Evolutionary conservation across 2,797 vertebrate species (phyloP).

Genomic region (Thamnophis elegans): DNA sequence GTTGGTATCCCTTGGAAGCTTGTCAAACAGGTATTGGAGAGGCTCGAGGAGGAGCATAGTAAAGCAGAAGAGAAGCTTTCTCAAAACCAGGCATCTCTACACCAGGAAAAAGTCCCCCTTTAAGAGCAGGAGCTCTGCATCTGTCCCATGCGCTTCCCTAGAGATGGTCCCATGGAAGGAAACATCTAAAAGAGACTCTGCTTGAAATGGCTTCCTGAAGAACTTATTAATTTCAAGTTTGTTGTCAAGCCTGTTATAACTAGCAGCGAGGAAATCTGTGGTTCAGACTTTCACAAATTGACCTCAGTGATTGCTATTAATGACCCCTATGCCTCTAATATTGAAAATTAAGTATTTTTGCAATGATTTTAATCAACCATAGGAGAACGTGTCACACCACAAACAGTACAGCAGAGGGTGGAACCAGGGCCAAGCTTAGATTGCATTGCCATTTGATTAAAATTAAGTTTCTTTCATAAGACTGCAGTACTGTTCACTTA

Average conservation of each 20-base stretch:
- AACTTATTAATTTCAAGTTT: not conserved
- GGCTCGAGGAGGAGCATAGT: not conserved
- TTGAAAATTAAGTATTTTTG: not conserved
- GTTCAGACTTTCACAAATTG: not conserved
- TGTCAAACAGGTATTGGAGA: not conserved
- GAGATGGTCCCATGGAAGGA: not conserved
- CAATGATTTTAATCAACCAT: not conserved
- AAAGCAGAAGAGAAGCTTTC: not conserved
- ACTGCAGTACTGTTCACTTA: not conserved
- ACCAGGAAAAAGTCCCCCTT: not conserved
- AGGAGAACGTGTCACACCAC: not conserved
- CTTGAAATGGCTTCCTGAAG: not conserved
- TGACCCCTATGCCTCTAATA: not conserved
- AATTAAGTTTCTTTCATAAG: not conserved
- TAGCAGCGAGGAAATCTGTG: not conserved
- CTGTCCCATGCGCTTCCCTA: not conserved
- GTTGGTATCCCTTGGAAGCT: not conserved
- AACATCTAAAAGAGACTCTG: not conserved
- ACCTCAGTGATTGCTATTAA: not conserved
- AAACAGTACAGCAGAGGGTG: not conserved
- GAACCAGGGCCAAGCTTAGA: not conserved
- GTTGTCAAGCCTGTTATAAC: not conserved
- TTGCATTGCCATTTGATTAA: not conserved
- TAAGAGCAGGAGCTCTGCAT: not conserved
- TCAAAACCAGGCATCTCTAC: not conserved